These are phyloP conservation scores for Anhinga rufa DNA, from an alignment of 2,113 vertebrate species.

Conservation along the genomic window DNA sequence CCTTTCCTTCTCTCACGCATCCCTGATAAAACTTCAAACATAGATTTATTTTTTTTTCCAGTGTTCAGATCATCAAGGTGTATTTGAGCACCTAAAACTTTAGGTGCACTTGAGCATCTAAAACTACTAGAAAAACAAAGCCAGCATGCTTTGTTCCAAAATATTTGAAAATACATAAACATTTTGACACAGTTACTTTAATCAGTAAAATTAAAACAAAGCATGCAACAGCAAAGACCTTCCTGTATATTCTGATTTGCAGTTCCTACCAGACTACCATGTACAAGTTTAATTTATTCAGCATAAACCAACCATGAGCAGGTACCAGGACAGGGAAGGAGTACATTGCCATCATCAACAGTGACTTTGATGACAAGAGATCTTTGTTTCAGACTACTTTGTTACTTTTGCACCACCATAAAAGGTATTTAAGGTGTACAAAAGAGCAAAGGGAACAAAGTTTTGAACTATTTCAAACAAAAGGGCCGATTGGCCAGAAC, in stretches of 20 bases:
- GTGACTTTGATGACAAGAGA: neutral
- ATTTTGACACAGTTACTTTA: neutral
- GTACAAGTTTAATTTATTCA: neutral
- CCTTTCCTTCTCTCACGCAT: neutral
- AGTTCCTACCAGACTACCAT: neutral
- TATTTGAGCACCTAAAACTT: neutral
- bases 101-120: too few species aligned
- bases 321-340: neutral
- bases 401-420: neutral
- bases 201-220: neutral
- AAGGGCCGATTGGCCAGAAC: neutral
- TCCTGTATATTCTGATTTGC: neutral
- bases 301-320: neutral
- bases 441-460: neutral
- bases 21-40: neutral
- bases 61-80: neutral
- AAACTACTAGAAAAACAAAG: neutral
- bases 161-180: neutral
- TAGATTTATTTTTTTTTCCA: neutral
- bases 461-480: neutral
- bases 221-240: neutral
- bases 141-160: neutral
- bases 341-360: neutral
- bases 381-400: neutral
- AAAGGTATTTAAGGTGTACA: neutral